Evolutionary conservation across 2,888 invertebrate genomes (phyloP).

Genomic region (Hirudinaria manillensis): DNA sequence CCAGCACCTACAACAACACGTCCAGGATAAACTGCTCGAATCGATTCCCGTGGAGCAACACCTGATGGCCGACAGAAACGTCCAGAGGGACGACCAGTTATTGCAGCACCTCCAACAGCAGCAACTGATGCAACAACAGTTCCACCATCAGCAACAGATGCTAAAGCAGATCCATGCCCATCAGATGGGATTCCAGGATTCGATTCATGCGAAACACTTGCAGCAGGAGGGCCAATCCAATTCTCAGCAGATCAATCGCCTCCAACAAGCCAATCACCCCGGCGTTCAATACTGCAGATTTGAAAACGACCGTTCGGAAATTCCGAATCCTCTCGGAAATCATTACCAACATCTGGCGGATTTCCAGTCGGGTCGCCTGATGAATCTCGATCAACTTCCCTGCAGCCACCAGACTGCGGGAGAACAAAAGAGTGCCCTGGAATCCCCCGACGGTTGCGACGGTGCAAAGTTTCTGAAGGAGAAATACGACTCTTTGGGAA

Average conservation of each 20-base stretch:
- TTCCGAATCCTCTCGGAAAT: background rate
- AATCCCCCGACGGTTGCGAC: slow-evolving; percentile 36
- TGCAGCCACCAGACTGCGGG: background rate
- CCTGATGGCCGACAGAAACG: background rate
- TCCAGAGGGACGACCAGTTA: background rate
- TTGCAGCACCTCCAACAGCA: slow-evolving; percentile 19
- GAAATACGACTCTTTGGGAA: slow-evolving; percentile 49
- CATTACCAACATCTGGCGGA: slow-evolving; percentile 18
- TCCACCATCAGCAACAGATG: background rate
- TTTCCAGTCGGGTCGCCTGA: background rate
- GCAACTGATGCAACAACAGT: slow-evolving; percentile 19
- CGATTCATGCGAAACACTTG: background rate
- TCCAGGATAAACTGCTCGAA: background rate
- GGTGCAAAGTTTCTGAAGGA: slow-evolving; percentile 45
- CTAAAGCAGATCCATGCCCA: background rate
- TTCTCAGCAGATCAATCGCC: background rate
- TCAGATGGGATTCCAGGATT: background rate
- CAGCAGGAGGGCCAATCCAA: background rate
- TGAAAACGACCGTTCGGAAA: background rate
- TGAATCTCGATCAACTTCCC: background rate
- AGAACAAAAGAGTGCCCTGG: slow-evolving; percentile 1
- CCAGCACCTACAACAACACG: background rate
- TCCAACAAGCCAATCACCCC: background rate
- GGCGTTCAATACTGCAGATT: slow-evolving; percentile 15
- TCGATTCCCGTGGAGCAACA: background rate